Evolutionary conservation across 64 coral and sea anemone species (phyloP).

Genomic region (Cladopsammia gracilis): DNA sequence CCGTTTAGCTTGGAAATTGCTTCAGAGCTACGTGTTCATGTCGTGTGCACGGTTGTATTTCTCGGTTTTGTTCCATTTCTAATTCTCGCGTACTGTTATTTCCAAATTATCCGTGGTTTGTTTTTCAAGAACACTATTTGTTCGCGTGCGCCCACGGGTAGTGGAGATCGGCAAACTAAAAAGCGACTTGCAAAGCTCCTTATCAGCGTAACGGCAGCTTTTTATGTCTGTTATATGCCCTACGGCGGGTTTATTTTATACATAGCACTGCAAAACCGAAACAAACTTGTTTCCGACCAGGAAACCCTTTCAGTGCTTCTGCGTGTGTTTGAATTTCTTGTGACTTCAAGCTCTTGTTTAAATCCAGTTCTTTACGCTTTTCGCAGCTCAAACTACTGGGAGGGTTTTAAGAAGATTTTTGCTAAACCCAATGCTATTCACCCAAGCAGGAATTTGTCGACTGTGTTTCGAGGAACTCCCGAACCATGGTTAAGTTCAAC

Average conservation of each 20-base stretch:
- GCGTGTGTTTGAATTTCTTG: slow-evolving; percentile 30
- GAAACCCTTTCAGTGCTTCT: slow-evolving; percentile 14
- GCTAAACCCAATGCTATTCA: background rate
- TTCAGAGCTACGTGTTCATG: slow-evolving; percentile 7
- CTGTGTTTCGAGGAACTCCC: too few species aligned
- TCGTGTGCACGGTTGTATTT: slow-evolving; percentile 46
- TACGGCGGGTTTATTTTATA: slow-evolving; percentile 56
- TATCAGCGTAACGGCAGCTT: slow-evolving; percentile 44
- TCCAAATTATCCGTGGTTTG: slow-evolving; percentile 49
- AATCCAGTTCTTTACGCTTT: slow-evolving; percentile 77
- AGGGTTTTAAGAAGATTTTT: slow-evolving; percentile 63
- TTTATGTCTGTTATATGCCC: slow-evolving; percentile 59
- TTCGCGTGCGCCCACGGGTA: slow-evolving; percentile 11
- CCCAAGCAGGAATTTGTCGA: background rate
- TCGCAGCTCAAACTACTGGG: slow-evolving; percentile 74
- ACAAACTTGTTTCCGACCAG: background rate
- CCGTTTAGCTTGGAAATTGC: slow-evolving; percentile 69
- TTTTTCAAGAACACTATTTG: slow-evolving; percentile 62
- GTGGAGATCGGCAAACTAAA: slow-evolving; percentile 20
- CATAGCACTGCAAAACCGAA: slow-evolving; percentile 20
- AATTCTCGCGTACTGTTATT: slow-evolving; percentile 68
- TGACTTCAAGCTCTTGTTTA: slow-evolving; percentile 57
- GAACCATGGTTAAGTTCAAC: too few species aligned
- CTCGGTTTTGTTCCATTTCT: slow-evolving; percentile 53
- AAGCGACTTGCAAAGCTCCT: slow-evolving; percentile 52